A percentile compares a stretch with the other conserved stretches of the same genome.
Evolutionary conservation across 1,140 invertebrate species (phyloP).

Genomic region (Oryctes rhinoceros): DNA sequence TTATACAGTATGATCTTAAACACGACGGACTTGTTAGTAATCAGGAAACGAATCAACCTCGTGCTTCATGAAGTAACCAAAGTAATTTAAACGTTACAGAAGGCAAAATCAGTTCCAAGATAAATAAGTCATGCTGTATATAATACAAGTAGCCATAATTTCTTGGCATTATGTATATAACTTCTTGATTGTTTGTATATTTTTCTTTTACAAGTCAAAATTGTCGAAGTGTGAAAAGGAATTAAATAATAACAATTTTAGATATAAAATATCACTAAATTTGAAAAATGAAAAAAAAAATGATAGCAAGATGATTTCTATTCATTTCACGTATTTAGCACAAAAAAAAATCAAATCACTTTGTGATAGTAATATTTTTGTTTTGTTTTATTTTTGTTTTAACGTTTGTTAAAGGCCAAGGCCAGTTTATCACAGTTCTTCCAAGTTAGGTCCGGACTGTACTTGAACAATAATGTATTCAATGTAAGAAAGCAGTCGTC

Average conservation of each 20-base stretch:
- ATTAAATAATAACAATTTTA: constrained; percentile 37
- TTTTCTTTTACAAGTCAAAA: constrained; percentile 34
- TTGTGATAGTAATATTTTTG: constrained; percentile 56
- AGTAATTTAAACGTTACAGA: not conserved
- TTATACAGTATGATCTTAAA: constrained; percentile 26
- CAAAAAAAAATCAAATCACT: constrained; percentile 49
- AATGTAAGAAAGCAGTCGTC: constrained; percentile 38
- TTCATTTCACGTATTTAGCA: constrained; percentile 40
- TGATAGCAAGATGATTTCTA: not conserved
- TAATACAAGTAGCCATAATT: constrained; percentile 26
- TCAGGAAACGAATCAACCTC: too few relatives aligned
- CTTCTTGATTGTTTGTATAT: not conserved
- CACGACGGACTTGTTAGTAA: too few relatives aligned
- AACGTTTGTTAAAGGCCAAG: constrained; percentile 55
- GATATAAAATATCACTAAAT: constrained; percentile 48
- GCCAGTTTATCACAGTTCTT: constrained; percentile 59
- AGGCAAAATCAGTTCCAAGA: not conserved
- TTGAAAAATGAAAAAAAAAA: not conserved
- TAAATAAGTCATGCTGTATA: constrained; percentile 11
- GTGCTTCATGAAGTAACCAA: not conserved
- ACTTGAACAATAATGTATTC: constrained; percentile 23
- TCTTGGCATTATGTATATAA: constrained; percentile 32
- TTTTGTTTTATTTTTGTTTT: constrained; percentile 55
- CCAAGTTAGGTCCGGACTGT: constrained; percentile 52
- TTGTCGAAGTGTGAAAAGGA: constrained; percentile 21